Percentiles rank a stretch among this genome's conserved stretches.
Evolutionary conservation across 1,140 invertebrate genomes (phyloP).

Genomic region (Drosophila obscura): DNA sequence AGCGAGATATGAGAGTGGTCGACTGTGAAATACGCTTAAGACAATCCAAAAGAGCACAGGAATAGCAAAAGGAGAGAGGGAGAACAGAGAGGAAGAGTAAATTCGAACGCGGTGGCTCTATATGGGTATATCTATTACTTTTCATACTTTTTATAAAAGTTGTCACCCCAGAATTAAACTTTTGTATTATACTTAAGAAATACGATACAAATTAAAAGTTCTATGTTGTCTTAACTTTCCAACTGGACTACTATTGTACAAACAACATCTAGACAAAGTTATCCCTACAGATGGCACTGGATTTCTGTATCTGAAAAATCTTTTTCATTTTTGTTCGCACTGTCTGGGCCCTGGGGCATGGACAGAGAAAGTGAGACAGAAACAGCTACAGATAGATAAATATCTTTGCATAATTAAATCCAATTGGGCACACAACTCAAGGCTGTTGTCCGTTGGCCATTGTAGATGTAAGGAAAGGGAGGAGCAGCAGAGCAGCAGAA

Average conservation of each 20-base stretch:
- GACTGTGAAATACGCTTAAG: slow-evolving; percentile 53
- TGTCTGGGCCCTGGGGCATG: no score
- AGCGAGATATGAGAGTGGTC: slow-evolving; percentile 42
- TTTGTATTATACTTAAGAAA: no score
- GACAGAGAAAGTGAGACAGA: no score
- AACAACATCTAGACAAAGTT: slow-evolving; percentile 43
- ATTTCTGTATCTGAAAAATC: slow-evolving; percentile 24
- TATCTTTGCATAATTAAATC: slow-evolving; percentile 73
- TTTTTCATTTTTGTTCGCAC: not conserved
- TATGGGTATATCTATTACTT: no score
- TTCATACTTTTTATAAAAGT: no score
- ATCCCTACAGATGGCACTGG: slow-evolving; percentile 29
- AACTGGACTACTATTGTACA: slow-evolving; percentile 12
- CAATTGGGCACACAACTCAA: slow-evolving; percentile 71
- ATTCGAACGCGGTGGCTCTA: no score
- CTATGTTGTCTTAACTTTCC: no score
- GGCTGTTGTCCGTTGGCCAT: slow-evolving; percentile 58
- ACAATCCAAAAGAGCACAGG: slow-evolving; percentile 16
- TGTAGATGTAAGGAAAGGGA: not conserved
- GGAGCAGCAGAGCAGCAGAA: slow-evolving; percentile 16
- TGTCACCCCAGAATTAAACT: no score
- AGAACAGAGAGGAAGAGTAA: no score
- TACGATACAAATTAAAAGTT: no score
- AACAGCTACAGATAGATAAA: slow-evolving; percentile 25
- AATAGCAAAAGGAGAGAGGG: not conserved